These are phyloP conservation scores for Calephelis perditalis DNA, from an alignment of 2,888 invertebrate species.

Conservation along the genomic window DNA sequence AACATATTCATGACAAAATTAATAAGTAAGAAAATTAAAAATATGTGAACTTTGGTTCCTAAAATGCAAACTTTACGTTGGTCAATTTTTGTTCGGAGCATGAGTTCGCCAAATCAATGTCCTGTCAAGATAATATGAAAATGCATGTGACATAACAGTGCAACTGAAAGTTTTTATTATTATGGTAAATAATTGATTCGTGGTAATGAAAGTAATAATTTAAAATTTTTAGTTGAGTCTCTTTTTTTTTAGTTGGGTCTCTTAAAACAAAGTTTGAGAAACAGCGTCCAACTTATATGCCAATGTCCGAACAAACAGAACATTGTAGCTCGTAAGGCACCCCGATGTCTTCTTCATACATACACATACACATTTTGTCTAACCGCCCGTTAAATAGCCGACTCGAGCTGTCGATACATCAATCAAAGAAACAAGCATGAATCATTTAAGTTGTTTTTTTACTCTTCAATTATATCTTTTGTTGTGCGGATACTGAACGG, in stretches of 20 bases:
- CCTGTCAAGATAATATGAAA: no score
- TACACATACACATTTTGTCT: slow-evolving; percentile 64
- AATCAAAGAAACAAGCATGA: slow-evolving; percentile 61
- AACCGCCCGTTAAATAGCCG: slow-evolving; percentile 73
- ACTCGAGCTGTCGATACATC: slow-evolving; percentile 70
- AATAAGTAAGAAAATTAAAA: no score
- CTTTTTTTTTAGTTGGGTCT: not conserved
- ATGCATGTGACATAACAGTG: no score
- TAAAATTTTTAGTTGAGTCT: not conserved
- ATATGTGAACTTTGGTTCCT: no score
- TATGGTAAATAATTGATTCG: no score
- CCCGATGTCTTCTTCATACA: slow-evolving; percentile 53
- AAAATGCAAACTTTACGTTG: no score
- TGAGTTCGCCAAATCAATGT: no score
- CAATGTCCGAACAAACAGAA: slow-evolving; percentile 44
- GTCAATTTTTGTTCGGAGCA: no score
- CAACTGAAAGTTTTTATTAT: no score
- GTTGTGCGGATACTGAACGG: slow-evolving; percentile 55
- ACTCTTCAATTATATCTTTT: slow-evolving; percentile 75
- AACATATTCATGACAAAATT: no score
- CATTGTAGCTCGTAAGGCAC: slow-evolving; percentile 51
- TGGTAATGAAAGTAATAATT: no score
- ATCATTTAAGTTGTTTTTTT: slow-evolving; percentile 57
- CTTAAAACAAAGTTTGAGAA: slow-evolving; percentile 44
- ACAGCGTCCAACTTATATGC: slow-evolving; percentile 35